Percentiles rank a stretch among this genome's conserved stretches.
These are phyloP conservation scores for Erithacus rubecula DNA, from an alignment of 2,797 vertebrate species.

Conservation along the genomic window DNA sequence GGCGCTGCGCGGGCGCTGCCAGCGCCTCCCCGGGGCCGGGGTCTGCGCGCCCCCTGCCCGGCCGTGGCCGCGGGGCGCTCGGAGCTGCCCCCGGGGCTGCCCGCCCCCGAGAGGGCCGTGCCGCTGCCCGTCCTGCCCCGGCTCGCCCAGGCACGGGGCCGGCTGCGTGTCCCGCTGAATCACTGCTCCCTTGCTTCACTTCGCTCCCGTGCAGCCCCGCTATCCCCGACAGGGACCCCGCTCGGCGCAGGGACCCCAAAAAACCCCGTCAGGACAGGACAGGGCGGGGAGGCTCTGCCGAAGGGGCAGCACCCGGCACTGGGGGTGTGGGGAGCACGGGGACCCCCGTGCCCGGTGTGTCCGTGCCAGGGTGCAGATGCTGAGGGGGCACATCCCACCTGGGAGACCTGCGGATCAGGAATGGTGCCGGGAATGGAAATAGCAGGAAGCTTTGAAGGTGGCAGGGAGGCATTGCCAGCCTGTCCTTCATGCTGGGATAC, in stretches of 20 bases:
- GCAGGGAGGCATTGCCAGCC: background rate
- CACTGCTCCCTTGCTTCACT: background rate
- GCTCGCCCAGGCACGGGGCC: conserved; percentile 37
- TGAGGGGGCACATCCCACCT: too few relatives aligned
- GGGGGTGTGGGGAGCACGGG: background rate
- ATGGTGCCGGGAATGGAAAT: fast-evolving
- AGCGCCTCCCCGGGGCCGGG: background rate
- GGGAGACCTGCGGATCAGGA: fast-evolving
- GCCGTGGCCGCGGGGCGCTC: background rate
- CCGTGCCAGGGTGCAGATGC: fast-evolving
- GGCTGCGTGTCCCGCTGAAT: conserved; percentile 8
- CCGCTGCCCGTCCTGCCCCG: background rate
- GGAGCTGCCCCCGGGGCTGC: background rate
- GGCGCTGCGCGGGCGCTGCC: background rate
- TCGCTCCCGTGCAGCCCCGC: background rate
- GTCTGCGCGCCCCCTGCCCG: background rate
- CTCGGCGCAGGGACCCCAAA: background rate
- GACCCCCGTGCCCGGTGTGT: fast-evolving
- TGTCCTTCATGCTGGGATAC: fast-evolving
- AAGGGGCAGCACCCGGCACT: fast-evolving
- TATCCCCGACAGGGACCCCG: background rate
- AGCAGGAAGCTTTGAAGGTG: background rate
- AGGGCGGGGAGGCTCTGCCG: fast-evolving
- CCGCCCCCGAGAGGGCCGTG: conserved; percentile 27
- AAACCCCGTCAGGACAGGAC: background rate